Percentiles rank a stretch among this genome's conserved stretches.
These are phyloP conservation scores for Odontomachus brunneus DNA, from an alignment of 1,140 invertebrate genomes.

Conservation along the genomic window DNA sequence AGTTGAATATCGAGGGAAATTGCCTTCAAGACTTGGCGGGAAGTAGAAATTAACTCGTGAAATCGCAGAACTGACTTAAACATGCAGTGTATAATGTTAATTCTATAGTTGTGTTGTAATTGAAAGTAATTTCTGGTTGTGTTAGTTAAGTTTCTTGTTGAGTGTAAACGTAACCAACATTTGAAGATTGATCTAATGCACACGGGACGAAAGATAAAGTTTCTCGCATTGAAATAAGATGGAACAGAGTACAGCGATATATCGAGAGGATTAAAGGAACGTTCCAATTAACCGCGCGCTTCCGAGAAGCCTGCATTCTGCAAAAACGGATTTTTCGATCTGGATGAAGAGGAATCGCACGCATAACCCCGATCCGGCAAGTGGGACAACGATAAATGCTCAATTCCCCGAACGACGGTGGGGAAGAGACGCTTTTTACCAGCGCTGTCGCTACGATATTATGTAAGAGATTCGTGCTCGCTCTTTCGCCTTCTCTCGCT, in stretches of 20 bases:
- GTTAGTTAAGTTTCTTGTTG: background rate
- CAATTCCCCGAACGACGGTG: slow-evolving; percentile 31
- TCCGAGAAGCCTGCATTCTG: background rate
- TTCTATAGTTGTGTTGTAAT: too few species aligned
- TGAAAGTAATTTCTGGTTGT: too few species aligned
- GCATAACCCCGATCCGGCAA: background rate
- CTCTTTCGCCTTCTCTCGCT: background rate
- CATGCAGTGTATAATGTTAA: too few species aligned
- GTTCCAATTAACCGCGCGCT: slow-evolving; percentile 7
- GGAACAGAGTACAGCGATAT: background rate
- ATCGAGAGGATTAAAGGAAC: background rate
- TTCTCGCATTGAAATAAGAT: background rate
- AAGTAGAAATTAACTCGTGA: background rate
- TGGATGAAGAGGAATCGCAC: slow-evolving; percentile 9
- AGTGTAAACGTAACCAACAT: background rate
- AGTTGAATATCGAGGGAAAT: background rate
- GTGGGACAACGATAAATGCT: slow-evolving; percentile 39
- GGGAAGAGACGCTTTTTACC: slow-evolving; percentile 37
- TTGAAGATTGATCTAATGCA: background rate
- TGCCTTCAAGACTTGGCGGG: background rate
- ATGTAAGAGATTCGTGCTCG: slow-evolving; percentile 25
- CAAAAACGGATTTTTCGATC: slow-evolving; percentile 40
- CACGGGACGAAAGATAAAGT: background rate
- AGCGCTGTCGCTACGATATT: background rate
- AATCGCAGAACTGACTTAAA: background rate